Evolutionary conservation across 2,113 vertebrate genomes (phyloP).

Genomic region (Gasterosteus aculeatus): DNA sequence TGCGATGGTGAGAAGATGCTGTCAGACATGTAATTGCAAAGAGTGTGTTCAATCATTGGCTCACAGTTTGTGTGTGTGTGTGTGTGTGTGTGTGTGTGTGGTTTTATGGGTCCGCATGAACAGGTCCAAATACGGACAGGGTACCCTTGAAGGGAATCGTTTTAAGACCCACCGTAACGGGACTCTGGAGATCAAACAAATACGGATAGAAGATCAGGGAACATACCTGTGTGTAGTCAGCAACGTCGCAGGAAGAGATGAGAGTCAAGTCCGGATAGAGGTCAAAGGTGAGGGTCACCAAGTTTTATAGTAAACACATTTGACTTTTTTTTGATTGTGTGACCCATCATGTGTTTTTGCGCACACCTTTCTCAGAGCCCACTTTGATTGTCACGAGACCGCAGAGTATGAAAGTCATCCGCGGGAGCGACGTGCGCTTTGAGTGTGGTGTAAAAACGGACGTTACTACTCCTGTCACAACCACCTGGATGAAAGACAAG

Average conservation of each 20-base stretch:
- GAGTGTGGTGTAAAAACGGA: slow-evolving; percentile 89
- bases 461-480: slow-evolving; percentile 81
- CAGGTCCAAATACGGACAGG: slow-evolving; percentile 96
- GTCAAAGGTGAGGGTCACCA: slow-evolving; percentile 89
- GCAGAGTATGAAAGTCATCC: slow-evolving; percentile 85
- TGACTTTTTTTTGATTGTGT: background rate
- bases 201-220: slow-evolving; percentile 90
- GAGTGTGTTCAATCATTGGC: background rate
- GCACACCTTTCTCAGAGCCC: slow-evolving; percentile 82
- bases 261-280: slow-evolving; percentile 91
- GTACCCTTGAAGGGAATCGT: slow-evolving; percentile 89
- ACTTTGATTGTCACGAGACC: slow-evolving; percentile 89
- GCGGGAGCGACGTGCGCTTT: slow-evolving; percentile 85
- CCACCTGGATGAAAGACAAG: slow-evolving; percentile 91
- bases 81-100: slow-evolving; percentile 29
- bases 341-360: background rate
- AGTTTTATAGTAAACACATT: background rate
- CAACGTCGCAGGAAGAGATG: slow-evolving; percentile 91
- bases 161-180: slow-evolving; percentile 90
- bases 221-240: slow-evolving; percentile 92
- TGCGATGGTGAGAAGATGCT: slow-evolving; percentile 88
- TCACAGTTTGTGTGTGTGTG: background rate
- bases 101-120: slow-evolving; percentile 1
- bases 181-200: slow-evolving; percentile 89
- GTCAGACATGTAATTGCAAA: background rate